Conservation (phyloP, 1,140 invertebrate genomes). For the Lysiphlebus fabarum region DNA sequence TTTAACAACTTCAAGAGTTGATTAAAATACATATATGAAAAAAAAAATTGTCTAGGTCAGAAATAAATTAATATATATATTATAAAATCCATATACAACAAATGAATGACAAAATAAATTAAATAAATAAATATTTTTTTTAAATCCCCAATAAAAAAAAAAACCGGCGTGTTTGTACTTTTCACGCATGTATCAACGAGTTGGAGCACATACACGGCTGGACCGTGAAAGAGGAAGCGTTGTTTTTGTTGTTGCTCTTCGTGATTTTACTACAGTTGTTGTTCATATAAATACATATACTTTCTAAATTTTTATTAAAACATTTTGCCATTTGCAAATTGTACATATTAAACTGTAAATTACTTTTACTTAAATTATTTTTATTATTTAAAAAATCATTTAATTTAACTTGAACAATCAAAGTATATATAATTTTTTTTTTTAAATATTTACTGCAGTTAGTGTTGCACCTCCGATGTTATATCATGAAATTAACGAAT, state of each 20-base stretch:
- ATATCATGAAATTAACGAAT: constrained; percentile 46
- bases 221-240: constrained; percentile 34
- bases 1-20: no score
- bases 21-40: no score
- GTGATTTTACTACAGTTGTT: no score
- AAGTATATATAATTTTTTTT: no score
- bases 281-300: constrained; percentile 29
- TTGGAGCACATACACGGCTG: constrained; percentile 23
- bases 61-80: no score
- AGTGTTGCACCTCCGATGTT: constrained; percentile 41
- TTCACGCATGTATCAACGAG: constrained; percentile 20
- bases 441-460: no score
- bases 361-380: constrained; percentile 43
- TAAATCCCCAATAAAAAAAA: not conserved
- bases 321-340: constrained; percentile 42
- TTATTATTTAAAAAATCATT: no score
- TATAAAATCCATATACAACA: constrained; percentile 1
- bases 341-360: constrained; percentile 33
- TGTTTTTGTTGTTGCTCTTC: not conserved
- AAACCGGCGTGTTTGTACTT: constrained; percentile 16
- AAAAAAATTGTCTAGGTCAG: no score
- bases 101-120: not conserved
- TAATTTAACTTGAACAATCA: not conserved
- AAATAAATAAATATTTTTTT: not conserved
- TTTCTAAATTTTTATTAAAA: constrained; percentile 47